Conservation (phyloP, 2,888 invertebrate genomes). For the Hylaea fasciaria region DNA sequence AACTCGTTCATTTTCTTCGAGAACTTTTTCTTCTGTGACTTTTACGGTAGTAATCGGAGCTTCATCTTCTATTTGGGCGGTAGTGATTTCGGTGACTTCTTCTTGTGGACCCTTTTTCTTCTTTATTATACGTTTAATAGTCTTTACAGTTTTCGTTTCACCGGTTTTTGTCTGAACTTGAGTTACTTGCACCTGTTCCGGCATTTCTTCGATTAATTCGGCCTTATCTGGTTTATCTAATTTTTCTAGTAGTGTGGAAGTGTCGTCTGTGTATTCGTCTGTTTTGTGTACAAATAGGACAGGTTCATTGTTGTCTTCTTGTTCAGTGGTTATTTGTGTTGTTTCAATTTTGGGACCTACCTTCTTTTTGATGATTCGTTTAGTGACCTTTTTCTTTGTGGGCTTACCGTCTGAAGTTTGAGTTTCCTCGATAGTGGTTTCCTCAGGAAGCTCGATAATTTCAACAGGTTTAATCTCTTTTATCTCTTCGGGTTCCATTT, state of each 20-base stretch:
- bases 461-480: conserved; percentile 11
- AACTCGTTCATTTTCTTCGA: neutral
- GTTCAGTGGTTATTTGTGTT: conserved; percentile 56
- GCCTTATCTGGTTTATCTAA: conserved; percentile 26
- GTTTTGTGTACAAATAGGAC: conserved; percentile 44
- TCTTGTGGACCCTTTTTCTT: conserved; percentile 50
- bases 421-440: conserved; percentile 44
- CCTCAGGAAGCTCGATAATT: conserved; percentile 33
- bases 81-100: conserved; percentile 47
- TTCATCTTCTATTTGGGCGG: conserved; percentile 44
- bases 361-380: conserved; percentile 50
- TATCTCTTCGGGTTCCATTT: neutral
- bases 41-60: conserved; percentile 38
- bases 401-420: conserved; percentile 48
- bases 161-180: conserved; percentile 38
- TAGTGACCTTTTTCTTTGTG: conserved; percentile 47
- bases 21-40: conserved; percentile 22
- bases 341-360: conserved; percentile 61
- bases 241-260: conserved; percentile 37
- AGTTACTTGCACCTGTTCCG: conserved; percentile 25
- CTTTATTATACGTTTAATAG: conserved; percentile 51
- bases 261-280: conserved; percentile 46
- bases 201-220: conserved; percentile 33
- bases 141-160: conserved; percentile 52
- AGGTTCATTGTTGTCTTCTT: conserved; percentile 50